These are phyloP conservation scores for Eciton burchellii DNA, from an alignment of 1,140 invertebrate species.

Conservation along the genomic window DNA sequence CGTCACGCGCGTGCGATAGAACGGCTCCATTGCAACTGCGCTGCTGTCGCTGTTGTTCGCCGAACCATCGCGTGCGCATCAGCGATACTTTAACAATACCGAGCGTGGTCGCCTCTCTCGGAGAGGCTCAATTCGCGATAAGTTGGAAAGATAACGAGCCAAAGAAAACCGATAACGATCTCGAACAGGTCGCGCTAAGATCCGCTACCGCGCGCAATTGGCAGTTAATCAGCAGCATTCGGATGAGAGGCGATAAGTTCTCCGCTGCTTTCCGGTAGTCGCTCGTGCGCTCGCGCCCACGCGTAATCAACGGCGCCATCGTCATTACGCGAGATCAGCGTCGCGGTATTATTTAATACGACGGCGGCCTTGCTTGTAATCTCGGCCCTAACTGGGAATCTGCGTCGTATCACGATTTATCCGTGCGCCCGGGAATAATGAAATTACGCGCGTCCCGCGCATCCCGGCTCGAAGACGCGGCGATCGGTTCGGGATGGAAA, in stretches of 20 bases:
- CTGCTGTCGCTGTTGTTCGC: constrained; percentile 20
- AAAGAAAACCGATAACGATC: too few species aligned
- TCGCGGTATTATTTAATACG: constrained; percentile 43
- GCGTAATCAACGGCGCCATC: constrained; percentile 5
- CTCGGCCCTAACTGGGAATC: constrained; percentile 40
- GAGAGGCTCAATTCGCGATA: too few species aligned
- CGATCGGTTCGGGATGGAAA: constrained; percentile 6
- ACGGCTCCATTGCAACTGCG: too few species aligned
- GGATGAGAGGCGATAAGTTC: too few species aligned
- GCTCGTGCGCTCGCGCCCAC: not conserved
- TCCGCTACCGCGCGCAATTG: not conserved
- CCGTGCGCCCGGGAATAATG: constrained; percentile 22
- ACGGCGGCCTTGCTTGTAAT: constrained; percentile 33
- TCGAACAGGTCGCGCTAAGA: constrained; percentile 2
- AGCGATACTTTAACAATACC: constrained; percentile 17
- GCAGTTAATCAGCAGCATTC: not conserved
- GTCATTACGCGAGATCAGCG: constrained; percentile 44
- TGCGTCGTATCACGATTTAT: constrained; percentile 44
- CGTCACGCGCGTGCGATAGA: constrained; percentile 29
- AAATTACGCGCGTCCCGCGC: constrained; percentile 30
- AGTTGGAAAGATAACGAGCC: too few species aligned
- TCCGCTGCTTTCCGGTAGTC: too few species aligned
- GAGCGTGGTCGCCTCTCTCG: too few species aligned
- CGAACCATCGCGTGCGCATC: too few species aligned
- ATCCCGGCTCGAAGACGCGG: not conserved